phyloP scores from a whole-genome alignment of 2,113 vertebrate species.

The Blennius ocellaris region DNA sequence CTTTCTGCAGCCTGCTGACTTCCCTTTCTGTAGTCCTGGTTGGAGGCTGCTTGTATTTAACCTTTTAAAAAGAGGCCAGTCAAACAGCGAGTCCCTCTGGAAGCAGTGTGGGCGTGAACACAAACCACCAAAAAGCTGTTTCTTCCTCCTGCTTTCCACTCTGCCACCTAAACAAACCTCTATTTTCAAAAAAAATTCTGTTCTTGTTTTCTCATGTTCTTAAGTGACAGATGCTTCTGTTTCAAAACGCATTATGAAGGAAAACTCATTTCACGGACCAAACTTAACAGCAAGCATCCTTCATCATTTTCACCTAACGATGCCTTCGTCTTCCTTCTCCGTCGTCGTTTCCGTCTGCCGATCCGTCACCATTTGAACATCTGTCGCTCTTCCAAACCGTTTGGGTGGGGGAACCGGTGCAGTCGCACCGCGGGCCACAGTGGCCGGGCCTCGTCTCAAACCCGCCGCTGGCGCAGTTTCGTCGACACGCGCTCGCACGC shows the following conservation, averaged over 20 bases:
- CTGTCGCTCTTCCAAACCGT: background rate
- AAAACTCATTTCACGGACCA: background rate
- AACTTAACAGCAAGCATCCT: background rate
- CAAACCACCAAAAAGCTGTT: background rate
- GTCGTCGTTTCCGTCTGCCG: background rate
- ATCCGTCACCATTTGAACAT: slow-evolving; percentile 6
- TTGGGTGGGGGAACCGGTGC: background rate
- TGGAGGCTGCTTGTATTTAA: slow-evolving; percentile 29
- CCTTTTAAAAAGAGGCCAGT: slow-evolving; percentile 35
- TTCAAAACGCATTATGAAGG: background rate
- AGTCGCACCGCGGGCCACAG: background rate
- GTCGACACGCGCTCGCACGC: slow-evolving; percentile 10
- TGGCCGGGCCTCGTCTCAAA: slow-evolving; percentile 16
- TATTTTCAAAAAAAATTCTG: background rate
- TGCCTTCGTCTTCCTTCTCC: background rate
- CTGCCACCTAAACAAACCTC: background rate
- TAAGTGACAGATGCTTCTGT: background rate
- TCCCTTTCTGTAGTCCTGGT: slow-evolving; percentile 1
- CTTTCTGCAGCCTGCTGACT: background rate
- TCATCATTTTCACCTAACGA: background rate
- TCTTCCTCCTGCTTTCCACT: slow-evolving; percentile 11
- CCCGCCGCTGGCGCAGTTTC: slow-evolving; percentile 14
- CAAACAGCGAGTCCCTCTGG: slow-evolving; percentile 14
- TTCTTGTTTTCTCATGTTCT: background rate
- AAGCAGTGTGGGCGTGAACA: slow-evolving; percentile 9